Evolutionary conservation across 2,113 vertebrate genomes (phyloP).

Genomic region (Sakesphorus luctuosus): DNA sequence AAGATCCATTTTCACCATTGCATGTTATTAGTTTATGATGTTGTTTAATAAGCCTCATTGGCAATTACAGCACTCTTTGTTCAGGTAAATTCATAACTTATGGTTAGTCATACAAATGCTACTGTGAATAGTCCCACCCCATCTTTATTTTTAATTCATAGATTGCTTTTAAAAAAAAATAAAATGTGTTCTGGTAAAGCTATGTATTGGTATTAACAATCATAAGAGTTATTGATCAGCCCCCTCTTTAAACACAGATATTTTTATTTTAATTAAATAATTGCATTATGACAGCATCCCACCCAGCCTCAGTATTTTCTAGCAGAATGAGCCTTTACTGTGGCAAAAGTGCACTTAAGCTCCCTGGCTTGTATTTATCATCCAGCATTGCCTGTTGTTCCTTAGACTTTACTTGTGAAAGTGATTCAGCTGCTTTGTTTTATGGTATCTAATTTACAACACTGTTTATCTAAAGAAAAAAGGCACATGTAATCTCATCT

Average conservation of each 20-base stretch:
- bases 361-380: neutral
- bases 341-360: neutral
- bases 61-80: neutral
- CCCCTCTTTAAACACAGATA: neutral
- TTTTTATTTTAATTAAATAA: neutral
- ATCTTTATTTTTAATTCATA: neutral
- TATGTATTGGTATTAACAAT: neutral
- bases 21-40: neutral
- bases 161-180: neutral
- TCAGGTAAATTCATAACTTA: neutral
- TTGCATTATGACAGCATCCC: neutral
- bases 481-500: neutral
- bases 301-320: neutral
- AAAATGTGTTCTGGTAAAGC: neutral
- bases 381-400: neutral
- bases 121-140: neutral
- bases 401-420: neutral
- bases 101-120: neutral
- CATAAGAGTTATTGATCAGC: neutral
- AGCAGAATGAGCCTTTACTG: neutral
- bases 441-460: neutral
- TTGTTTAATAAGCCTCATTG: neutral
- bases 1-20: neutral
- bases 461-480: neutral
- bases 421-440: neutral